Conservation (phyloP, 2,797 vertebrate genomes). For the Tokudaia muenninki region DNA sequence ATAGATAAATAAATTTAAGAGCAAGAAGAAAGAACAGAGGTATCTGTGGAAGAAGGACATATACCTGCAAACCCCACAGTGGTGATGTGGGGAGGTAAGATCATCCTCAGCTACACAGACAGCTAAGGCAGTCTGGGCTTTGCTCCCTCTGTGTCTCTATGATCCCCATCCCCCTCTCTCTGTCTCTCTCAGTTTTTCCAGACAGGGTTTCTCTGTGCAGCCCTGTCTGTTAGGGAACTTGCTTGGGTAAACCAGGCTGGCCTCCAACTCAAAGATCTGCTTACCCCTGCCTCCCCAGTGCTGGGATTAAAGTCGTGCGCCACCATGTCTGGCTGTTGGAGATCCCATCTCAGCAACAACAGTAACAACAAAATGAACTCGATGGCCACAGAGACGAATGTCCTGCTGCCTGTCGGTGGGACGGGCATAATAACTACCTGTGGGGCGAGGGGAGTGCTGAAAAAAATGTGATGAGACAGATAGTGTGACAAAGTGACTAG, state of each 20-base stretch:
- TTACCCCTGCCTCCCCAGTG: background rate
- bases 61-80: background rate
- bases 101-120: background rate
- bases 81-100: background rate
- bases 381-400: background rate
- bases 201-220: background rate
- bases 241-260: background rate
- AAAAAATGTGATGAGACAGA: constrained; percentile 4
- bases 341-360: background rate
- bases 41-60: background rate
- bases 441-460: background rate
- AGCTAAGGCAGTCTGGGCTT: background rate
- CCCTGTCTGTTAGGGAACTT: background rate
- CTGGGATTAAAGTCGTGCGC: background rate
- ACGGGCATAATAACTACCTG: background rate
- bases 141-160: background rate
- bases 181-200: background rate
- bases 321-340: background rate
- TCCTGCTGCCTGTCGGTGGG: background rate
- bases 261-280: background rate
- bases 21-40: background rate
- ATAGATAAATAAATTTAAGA: background rate
- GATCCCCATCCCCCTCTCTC: background rate
- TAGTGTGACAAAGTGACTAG: background rate
- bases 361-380: too few species aligned